Evolutionary conservation across 2,888 invertebrate genomes (phyloP), one percentile per base, ranked within the genome.

Genomic region (Philaethria dido): DNA sequence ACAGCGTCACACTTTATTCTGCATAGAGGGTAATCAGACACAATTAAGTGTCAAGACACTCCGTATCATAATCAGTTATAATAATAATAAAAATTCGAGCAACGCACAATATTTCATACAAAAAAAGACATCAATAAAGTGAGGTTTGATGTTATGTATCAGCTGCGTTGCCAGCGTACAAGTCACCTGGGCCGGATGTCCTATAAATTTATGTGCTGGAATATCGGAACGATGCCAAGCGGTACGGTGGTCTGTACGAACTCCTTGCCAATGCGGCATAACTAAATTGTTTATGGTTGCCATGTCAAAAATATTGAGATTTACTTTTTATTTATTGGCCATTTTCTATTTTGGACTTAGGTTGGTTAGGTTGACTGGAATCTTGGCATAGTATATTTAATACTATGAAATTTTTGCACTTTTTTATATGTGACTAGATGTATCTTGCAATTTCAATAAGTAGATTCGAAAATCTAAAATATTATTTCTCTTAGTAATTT

Each of bases 181-280:
- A 78, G 79, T 82, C 80, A 83, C 82, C 84, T 85, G 83, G 76
- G 74, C 77, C 75, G 75, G 73, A 77, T 78, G 79, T 80, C 76
- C 78, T 73, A 68, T 73, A 72, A 83, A 86, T 85, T 84, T 83
- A 84, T 82, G 80, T 74, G 64, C 74, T 73, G 78, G 70, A 68
- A 70, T 81, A 75, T 80, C 79, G 83, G 78, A 81, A 77, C 76
- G 75, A 68, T 80, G 87, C 85, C 85, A 86, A 86, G 82, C 80
- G 75, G 77, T 77, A 74, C 13, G 52, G 78, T 68, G 70, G 73
- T 79, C 80, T 81, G 80, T 80, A 78, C 69, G 64, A 76, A 77
- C 80, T 79, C 80, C 80, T 84, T 83, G 83, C 77, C 78, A 79
- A 78, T 73, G 69, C 68, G 66, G 63, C 69, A 65, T 70, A 61